Percentiles rank a stretch among this genome's conserved stretches.
Conservation (phyloP, 2,888 invertebrate species). For the Clivina fossor region DNA sequence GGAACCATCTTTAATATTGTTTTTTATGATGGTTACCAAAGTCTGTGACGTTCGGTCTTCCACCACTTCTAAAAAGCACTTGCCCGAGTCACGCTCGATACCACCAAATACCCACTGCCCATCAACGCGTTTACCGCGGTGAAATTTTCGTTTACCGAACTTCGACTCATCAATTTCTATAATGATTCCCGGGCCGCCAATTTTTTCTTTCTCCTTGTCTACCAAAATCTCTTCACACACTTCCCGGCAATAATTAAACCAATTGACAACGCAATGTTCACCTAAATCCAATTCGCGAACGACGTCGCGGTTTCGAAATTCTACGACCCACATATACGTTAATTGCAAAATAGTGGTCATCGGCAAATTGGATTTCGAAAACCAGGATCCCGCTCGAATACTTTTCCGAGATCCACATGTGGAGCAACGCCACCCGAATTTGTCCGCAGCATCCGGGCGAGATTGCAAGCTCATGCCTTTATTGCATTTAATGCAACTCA, state of each 20-base stretch:
- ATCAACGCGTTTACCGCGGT: conserved; percentile 17
- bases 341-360: conserved; percentile 6
- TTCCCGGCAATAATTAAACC: conserved; percentile 20
- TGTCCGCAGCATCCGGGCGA: not conserved
- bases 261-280: conserved; percentile 6
- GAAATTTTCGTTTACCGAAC: conserved; percentile 31
- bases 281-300: not conserved
- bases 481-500: conserved; percentile 2
- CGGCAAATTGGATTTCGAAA: conserved; percentile 3
- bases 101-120: conserved; percentile 32
- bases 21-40: not conserved
- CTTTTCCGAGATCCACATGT: conserved; percentile 3
- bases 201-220: not conserved
- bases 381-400: conserved; percentile 21
- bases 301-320: not conserved
- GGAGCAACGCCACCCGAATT: conserved; percentile 20
- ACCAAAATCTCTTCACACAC: conserved; percentile 9
- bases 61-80: conserved; percentile 18
- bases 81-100: conserved; percentile 15
- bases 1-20: conserved; percentile 8
- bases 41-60: not conserved
- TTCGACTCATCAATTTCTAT: conserved; percentile 29
- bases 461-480: not conserved
- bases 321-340: conserved; percentile 8
- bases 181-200: conserved; percentile 5